Base-by-base conservation (phyloP, 2,797 vertebrate species). In the Vipera latastei region DNA sequence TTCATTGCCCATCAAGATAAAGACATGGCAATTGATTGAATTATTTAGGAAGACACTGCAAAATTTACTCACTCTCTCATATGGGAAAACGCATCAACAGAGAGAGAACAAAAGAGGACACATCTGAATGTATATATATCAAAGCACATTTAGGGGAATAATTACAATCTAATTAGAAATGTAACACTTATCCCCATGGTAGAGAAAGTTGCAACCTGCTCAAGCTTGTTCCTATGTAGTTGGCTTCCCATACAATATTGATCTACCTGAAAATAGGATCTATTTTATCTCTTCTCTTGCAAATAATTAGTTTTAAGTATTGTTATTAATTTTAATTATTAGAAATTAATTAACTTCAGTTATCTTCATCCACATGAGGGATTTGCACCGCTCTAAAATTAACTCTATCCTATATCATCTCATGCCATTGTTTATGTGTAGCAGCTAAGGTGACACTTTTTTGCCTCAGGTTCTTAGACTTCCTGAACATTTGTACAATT, bases 1-100 rank as follows among this genome's bases (percentile, higher is more conserved):
- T 93, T 95, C 92, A 94, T 97, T 96, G 96, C 94, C 95, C 94
- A 95, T 91, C 3, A 90, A 96, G 91, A 95, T 94, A 92, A 93
- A 96, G 96, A 95, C 94, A 93, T 93, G 86, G 59, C 69, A 85
- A 92, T 92, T 92, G 94, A 94, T 93, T 93, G 96, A 96, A 95
- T 90, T 83, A 56, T 92, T 92, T 89, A 89, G 83, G 28, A 87
- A 25, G 60, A 38, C 51, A 65, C 32, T 87, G 60, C 59, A 56
- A 87, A 91, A 56, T 65, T 55, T 91, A 65, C 60, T 87, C 85
- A 55, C 59, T 55, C 60, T 61, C 38, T 83, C 73, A 83, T 48
- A 83, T 83, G 38, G 73, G 38, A 83, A 83, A 83, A 83, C 0
- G 0, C 73, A 83, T 83, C 38, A 83, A 44, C 38, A 83, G 73